Evolutionary conservation across 1,140 invertebrate genomes (phyloP).

Genomic region (Liolophura sinensis): DNA sequence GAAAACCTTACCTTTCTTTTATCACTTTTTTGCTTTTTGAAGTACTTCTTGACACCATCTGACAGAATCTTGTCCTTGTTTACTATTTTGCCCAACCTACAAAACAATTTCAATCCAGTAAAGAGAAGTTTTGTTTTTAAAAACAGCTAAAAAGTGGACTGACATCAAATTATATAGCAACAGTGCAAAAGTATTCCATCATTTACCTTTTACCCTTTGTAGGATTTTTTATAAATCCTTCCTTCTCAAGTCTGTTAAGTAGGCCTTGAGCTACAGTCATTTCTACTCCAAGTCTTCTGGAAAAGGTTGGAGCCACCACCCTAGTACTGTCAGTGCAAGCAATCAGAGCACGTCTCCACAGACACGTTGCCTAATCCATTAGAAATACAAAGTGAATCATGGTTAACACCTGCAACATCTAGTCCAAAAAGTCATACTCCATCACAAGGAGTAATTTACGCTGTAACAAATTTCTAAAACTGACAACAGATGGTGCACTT

Average conservation of each 20-base stretch:
- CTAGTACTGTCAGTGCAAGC: constrained; percentile 41
- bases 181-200: constrained; percentile 5
- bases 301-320: constrained; percentile 38
- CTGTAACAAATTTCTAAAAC: too few relatives aligned
- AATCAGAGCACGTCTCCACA: constrained; percentile 50
- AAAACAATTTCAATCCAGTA: constrained; percentile 6
- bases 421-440: too few relatives aligned
- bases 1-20: not conserved
- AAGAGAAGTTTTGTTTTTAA: not conserved
- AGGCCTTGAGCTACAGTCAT: constrained; percentile 51
- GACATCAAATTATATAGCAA: not conserved
- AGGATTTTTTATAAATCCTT: constrained; percentile 44
- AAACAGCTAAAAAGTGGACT: not conserved
- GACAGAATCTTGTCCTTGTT: constrained; percentile 42
- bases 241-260: constrained; percentile 51
- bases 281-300: constrained; percentile 48
- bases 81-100: constrained; percentile 48
- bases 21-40: constrained; percentile 15
- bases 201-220: constrained; percentile 45
- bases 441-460: too few relatives aligned
- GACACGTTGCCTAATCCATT: constrained; percentile 43
- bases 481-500: too few relatives aligned
- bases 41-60: constrained; percentile 41
- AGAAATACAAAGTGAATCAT: not conserved
- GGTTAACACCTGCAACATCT: not conserved